Conservation (phyloP, 2,113 vertebrate species). For the Sander lucioperca region DNA sequence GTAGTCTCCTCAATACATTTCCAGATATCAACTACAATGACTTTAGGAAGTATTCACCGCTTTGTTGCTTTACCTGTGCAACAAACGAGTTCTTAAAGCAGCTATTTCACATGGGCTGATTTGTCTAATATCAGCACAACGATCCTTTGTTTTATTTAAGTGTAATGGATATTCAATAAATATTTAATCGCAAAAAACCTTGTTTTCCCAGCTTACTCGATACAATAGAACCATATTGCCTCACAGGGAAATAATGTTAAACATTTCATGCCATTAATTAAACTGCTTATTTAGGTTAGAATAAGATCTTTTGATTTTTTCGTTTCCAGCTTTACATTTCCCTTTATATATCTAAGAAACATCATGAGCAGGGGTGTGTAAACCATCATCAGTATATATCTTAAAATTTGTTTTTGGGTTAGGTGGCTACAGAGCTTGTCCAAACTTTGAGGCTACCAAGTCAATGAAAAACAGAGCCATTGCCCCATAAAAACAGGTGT, state of each 20-base stretch:
- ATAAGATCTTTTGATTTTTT: neutral
- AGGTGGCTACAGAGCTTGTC: neutral
- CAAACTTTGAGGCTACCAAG: neutral
- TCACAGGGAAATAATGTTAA: neutral
- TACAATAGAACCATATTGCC: neutral
- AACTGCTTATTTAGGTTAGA: neutral
- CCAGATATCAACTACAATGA: neutral
- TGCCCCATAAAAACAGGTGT: conserved; percentile 47
- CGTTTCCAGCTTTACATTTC: neutral
- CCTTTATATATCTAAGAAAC: neutral
- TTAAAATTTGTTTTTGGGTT: neutral
- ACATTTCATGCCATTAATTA: neutral
- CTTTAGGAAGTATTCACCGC: neutral
- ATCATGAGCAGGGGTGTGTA: neutral
- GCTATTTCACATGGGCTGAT: conserved; percentile 3
- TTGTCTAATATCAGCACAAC: conserved; percentile 28
- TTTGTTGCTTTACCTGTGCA: conserved; percentile 1
- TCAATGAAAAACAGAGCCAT: conserved; percentile 27
- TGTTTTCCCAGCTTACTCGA: neutral
- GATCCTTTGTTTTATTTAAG: neutral
- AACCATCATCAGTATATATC: neutral
- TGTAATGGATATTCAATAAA: neutral
- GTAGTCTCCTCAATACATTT: neutral
- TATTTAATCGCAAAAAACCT: neutral
- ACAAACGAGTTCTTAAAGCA: conserved; percentile 16